Conservation (phyloP, 2,113 vertebrate species). For the Brachyhypopomus gauderio region DNA sequence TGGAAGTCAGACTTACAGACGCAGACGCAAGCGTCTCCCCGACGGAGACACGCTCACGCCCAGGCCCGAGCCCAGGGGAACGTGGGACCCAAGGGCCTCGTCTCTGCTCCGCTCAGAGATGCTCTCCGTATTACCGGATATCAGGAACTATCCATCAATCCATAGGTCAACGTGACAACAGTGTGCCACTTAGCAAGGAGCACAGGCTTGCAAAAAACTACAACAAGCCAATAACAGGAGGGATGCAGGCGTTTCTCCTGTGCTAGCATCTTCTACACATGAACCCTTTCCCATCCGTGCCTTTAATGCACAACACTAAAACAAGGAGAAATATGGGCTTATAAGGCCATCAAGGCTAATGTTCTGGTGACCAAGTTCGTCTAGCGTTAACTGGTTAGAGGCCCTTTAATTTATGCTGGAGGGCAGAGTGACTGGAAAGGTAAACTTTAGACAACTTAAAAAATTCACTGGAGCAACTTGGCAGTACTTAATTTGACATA, state of each 20-base stretch:
- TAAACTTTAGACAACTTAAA: conserved; percentile 63
- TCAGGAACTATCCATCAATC: conserved; percentile 61
- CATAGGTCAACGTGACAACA: conserved; percentile 62
- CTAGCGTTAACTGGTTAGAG: conserved; percentile 4
- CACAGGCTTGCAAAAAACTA: conserved; percentile 24
- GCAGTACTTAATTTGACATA: conserved; percentile 67
- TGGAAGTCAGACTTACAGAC: conserved; percentile 4
- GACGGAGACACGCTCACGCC: conserved; percentile 45
- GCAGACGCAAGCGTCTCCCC: conserved; percentile 18
- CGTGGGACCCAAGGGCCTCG: conserved; percentile 47
- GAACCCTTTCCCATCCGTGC: not conserved
- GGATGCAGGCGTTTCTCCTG: conserved; percentile 31
- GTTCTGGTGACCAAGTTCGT: too few relatives aligned
- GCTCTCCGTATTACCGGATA: conserved; percentile 31
- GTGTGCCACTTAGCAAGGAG: conserved; percentile 57
- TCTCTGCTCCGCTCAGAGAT: conserved; percentile 40
- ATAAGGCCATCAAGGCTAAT: conserved; percentile 24
- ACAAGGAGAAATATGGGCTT: conserved; percentile 23
- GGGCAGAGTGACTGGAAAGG: conserved; percentile 16
- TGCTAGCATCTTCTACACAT: conserved; percentile 27
- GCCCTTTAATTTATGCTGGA: conserved; percentile 22
- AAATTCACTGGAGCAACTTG: conserved; percentile 66
- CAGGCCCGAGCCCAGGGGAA: conserved; percentile 49
- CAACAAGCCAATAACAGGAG: conserved; percentile 1
- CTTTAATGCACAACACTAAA: not conserved